phyloP scores from a whole-genome alignment of 2,113 vertebrate genomes.

The Gopherus flavomarginatus region DNA sequence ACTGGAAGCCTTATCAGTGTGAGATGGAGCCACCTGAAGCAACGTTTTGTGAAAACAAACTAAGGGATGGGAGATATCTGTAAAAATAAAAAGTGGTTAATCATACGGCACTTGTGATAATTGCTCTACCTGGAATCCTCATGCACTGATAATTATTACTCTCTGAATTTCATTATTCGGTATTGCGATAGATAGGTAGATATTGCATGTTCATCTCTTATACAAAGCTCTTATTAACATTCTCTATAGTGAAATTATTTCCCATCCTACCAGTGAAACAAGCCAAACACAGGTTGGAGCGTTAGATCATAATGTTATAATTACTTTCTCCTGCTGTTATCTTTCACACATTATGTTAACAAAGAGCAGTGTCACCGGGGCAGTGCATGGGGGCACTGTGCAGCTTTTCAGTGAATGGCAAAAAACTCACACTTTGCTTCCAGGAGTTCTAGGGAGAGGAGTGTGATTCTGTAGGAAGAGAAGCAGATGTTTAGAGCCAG shows the following conservation, averaged over 20 bases:
- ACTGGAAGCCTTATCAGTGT: accelerated
- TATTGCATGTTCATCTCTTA: slow-evolving; percentile 19
- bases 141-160: slow-evolving; percentile 59
- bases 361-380: accelerated
- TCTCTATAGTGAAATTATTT: slow-evolving; percentile 1
- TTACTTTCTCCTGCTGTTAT: not conserved
- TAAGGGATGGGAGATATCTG: not conserved
- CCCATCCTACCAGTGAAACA: slow-evolving; percentile 17
- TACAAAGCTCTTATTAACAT: slow-evolving; percentile 48
- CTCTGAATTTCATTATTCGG: slow-evolving; percentile 46
- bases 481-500: not conserved
- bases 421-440: not conserved
- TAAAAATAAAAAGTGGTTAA: not conserved
- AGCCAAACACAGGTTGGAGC: not conserved
- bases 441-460: not conserved
- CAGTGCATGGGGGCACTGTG: accelerated
- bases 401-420: accelerated
- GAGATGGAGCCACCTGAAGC: accelerated
- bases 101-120: slow-evolving; percentile 1
- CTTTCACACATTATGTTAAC: not conserved
- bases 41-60: not conserved
- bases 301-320: accelerated
- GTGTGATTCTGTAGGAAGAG: not conserved
- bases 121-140: slow-evolving; percentile 49
- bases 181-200: slow-evolving; percentile 65